Conservation (phyloP, 2,113 vertebrate species). For the Dunckerocampus dactyliophorus region DNA sequence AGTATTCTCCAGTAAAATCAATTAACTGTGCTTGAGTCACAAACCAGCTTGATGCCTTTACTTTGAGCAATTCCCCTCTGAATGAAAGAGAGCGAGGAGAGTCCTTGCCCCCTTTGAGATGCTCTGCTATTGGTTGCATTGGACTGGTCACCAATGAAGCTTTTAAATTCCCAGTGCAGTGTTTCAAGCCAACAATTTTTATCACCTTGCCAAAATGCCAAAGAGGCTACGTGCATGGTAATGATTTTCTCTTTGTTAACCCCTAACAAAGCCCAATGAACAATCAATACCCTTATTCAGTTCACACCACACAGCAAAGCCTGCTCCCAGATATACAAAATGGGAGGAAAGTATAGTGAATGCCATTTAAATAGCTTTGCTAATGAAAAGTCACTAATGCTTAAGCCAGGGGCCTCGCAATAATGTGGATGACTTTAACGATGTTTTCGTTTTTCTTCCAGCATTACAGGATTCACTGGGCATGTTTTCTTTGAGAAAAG, state of each 20-base stretch:
- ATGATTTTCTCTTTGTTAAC: conserved; percentile 49
- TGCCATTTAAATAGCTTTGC: conserved; percentile 28
- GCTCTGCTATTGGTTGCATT: conserved; percentile 17
- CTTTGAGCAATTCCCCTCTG: not conserved
- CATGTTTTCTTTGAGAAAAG: not conserved
- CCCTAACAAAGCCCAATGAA: conserved; percentile 32
- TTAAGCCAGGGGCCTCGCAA: conserved; percentile 22
- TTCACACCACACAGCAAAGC: conserved; percentile 41
- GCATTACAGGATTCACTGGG: not conserved
- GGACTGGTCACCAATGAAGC: conserved; percentile 28
- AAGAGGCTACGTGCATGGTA: conserved; percentile 49
- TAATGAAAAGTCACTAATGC: conserved; percentile 34
- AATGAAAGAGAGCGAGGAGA: not conserved
- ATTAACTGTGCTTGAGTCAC: not conserved
- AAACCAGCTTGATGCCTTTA: not conserved
- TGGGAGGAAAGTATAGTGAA: conserved; percentile 19
- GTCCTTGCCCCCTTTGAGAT: conserved; percentile 15
- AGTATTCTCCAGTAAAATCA: conserved; percentile 4
- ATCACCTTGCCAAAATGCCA: conserved; percentile 55
- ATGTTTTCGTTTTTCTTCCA: conserved; percentile 25
- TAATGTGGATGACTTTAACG: conserved; percentile 31
- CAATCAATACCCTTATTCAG: conserved; percentile 41
- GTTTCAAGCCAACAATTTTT: conserved; percentile 44
- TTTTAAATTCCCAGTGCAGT: conserved; percentile 43
- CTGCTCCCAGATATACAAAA: conserved; percentile 29